Conservation (phyloP, 2,888 invertebrate genomes). For the Drosophila cognata region DNA sequence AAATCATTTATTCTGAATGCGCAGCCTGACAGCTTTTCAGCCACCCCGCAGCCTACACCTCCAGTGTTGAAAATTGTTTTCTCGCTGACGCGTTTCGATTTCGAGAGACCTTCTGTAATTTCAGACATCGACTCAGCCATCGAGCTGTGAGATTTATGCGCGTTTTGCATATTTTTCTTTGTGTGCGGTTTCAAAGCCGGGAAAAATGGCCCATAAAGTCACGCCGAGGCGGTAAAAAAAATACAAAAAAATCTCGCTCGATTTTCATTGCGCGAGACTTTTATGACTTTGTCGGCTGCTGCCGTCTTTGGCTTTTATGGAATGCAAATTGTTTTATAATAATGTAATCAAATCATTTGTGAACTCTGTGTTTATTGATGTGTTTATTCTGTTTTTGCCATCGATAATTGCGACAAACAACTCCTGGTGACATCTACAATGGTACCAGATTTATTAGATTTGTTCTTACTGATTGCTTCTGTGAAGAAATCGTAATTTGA, state of each 20-base stretch:
- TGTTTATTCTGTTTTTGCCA: constrained; percentile 65
- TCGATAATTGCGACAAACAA: constrained; percentile 37
- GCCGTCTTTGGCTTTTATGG: constrained; percentile 71
- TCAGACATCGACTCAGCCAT: constrained; percentile 39
- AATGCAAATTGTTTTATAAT: constrained; percentile 80
- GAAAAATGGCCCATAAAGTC: constrained; percentile 53
- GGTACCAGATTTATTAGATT: neutral
- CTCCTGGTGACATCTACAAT: neutral
- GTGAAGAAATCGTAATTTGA: neutral
- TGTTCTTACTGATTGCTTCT: neutral
- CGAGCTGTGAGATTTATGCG: constrained; percentile 73
- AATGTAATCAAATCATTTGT: constrained; percentile 75
- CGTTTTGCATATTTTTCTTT: constrained; percentile 75
- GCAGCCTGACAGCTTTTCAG: constrained; percentile 42
- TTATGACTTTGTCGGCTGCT: constrained; percentile 69
- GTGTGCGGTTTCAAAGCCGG: constrained; percentile 54
- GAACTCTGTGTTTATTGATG: constrained; percentile 70
- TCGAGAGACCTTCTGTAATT: constrained; percentile 60
- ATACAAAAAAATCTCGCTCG: constrained; percentile 27
- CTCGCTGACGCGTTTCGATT: constrained; percentile 68
- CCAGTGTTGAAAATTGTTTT: constrained; percentile 40
- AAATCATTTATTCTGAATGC: constrained; percentile 80
- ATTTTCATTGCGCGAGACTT: constrained; percentile 76
- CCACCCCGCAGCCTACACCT: neutral
- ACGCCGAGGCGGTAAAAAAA: constrained; percentile 7